A percentile compares a stretch with the other conserved stretches of the same genome.
Evolutionary conservation across 2,113 vertebrate species (phyloP).

Genomic region (Coryphaenoides rupestris): DNA sequence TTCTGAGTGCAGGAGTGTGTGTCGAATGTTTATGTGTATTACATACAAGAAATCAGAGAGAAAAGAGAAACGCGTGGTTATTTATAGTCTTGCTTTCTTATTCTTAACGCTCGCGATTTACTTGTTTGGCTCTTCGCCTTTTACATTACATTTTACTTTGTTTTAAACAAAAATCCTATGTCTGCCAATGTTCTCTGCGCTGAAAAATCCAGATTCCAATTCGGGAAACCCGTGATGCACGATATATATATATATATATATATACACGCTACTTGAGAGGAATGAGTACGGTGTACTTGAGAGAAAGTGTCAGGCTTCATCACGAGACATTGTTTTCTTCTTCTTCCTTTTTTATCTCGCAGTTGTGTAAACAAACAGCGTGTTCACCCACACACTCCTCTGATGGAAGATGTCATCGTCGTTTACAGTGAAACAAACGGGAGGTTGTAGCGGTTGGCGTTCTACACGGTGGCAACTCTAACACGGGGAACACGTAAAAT

Average conservation of each 20-base stretch:
- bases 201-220: not conserved
- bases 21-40: too few relatives aligned
- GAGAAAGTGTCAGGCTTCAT: not conserved
- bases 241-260: too few relatives aligned
- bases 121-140: not conserved
- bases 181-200: not conserved
- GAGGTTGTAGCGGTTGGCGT: too few relatives aligned
- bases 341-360: slow-evolving; percentile 11
- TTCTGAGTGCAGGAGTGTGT: too few relatives aligned
- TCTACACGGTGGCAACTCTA: too few relatives aligned
- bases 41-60: too few relatives aligned
- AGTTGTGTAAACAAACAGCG: not conserved
- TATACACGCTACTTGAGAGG: not conserved
- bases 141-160: not conserved
- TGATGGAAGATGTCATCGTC: too few relatives aligned
- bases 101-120: not conserved
- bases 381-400: too few relatives aligned
- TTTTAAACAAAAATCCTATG: not conserved
- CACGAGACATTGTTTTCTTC: not conserved
- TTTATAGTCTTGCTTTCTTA: not conserved
- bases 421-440: too few relatives aligned
- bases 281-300: not conserved
- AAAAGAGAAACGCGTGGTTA: too few relatives aligned
- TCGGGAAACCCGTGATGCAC: not conserved
- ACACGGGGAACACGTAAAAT: too few relatives aligned